Percentiles rank a stretch among this genome's conserved stretches.
Conservation (phyloP, 2,888 invertebrate species). For the Zele albiditarsus region DNA sequence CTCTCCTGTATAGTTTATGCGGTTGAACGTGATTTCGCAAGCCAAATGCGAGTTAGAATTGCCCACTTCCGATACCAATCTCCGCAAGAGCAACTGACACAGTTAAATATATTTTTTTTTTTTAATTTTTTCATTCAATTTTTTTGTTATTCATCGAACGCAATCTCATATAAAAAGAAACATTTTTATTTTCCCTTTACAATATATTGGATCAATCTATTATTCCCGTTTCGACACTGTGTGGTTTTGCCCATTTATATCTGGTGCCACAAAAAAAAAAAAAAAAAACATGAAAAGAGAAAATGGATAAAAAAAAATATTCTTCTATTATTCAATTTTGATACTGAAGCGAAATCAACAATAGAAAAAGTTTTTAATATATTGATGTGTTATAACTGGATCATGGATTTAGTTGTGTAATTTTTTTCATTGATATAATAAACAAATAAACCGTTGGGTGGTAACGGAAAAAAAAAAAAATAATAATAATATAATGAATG, state of each 20-base stretch:
- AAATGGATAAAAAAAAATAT: too few species aligned
- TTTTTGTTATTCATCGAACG: constrained; percentile 42
- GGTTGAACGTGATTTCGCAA: constrained; percentile 62
- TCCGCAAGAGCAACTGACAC: constrained; percentile 9
- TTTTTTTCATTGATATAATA: not conserved
- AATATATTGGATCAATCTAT: not conserved
- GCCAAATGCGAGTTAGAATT: constrained; percentile 57
- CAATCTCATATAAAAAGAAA: constrained; percentile 66
- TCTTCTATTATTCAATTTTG: too few species aligned
- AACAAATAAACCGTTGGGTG: not conserved
- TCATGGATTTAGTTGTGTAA: too few species aligned
- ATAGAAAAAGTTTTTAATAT: too few species aligned
- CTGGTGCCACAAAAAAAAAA: not conserved
- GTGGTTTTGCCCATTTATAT: not conserved
- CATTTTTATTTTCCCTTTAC: constrained; percentile 52
- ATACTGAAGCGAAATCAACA: too few species aligned
- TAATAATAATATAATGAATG: not conserved
- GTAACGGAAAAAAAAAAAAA: constrained; percentile 7
- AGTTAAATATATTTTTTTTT: constrained; percentile 7
- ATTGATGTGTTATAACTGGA: too few species aligned
- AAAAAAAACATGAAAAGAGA: not conserved
- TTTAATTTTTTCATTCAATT: constrained; percentile 24
- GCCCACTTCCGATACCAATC: constrained; percentile 51
- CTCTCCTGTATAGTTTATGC: constrained; percentile 16
- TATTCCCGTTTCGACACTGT: constrained; percentile 22